These are phyloP conservation scores for Tetropium fuscum DNA, from an alignment of 2,888 invertebrate species.

Conservation along the genomic window DNA sequence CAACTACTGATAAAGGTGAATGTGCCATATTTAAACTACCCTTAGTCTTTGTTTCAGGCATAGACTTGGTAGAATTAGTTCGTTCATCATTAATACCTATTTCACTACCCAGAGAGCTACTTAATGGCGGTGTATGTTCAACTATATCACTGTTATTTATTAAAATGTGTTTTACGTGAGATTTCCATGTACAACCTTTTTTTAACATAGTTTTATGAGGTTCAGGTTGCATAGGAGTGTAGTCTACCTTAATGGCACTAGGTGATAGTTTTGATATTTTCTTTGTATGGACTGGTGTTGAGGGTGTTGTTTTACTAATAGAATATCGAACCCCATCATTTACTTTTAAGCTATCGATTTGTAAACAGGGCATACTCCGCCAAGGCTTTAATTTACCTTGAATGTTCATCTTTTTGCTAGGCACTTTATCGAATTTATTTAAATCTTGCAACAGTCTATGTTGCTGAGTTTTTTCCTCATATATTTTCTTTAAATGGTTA, in stretches of 20 bases:
- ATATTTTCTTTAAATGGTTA: conserved; percentile 55
- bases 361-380: conserved; percentile 64
- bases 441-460: conserved; percentile 33
- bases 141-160: conserved; percentile 61
- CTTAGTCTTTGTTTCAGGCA: conserved; percentile 42
- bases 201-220: conserved; percentile 27
- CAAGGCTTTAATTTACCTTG: conserved; percentile 62
- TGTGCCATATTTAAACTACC: conserved; percentile 42
- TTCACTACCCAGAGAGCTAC: conserved; percentile 52
- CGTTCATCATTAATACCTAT: conserved; percentile 49
- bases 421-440: conserved; percentile 20
- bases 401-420: conserved; percentile 35
- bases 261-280: conserved; percentile 50
- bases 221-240: conserved; percentile 44
- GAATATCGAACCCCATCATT: conserved; percentile 44
- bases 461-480: conserved; percentile 32
- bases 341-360: conserved; percentile 44
- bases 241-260: conserved; percentile 54
- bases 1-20: conserved; percentile 58
- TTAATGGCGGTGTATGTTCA: conserved; percentile 60
- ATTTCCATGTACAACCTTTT: conserved; percentile 33
- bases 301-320: conserved; percentile 60
- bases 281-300: conserved; percentile 57
- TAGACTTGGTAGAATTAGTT: conserved; percentile 50
- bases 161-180: conserved; percentile 53